Evolutionary conservation across 2,888 invertebrate genomes (phyloP), one percentile per base, ranked within the genome.

Genomic region (Eulithis testata): DNA sequence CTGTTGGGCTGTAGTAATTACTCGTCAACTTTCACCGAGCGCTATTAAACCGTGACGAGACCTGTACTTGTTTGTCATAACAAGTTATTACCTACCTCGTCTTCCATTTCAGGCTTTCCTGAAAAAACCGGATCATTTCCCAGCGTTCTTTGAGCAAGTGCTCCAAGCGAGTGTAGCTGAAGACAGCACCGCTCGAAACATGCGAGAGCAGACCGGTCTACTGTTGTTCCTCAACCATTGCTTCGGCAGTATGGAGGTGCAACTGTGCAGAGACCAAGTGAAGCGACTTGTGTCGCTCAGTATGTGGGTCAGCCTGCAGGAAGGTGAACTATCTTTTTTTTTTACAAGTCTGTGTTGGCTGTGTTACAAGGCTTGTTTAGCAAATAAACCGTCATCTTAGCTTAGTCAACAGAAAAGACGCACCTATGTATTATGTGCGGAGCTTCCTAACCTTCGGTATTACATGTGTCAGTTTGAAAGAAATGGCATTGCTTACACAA

Each of bases 171-270:
- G 97, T 75, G 86, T 99, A 5, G 94, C 95, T 40, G 95, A 95
- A 8, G 93, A 94, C 65, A 84, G 91, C 3, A 72, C 72, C 0
- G 81, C 82, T 21, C 76, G 77, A 14, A 88, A 90, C 71, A 90
- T 93, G 78, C 94, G 94, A 43, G 99, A 99, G 83, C 97, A 98
- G 86, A 98, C 97, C 0, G 95, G 97, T 0, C 86, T 99, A 55
- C 94, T 99, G 11, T 94, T 98, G 47, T 99, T 99, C 86, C 93
- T 99, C 2, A 98, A 98, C 87, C 98, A 99, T 84, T 98, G 98
- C 83, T 99, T 99, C 81, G 99, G 99, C 80, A 99, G 99, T 76
- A 97, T 99, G 96, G 99, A 99, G 93, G 97, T 99, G 60, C 97
- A 97, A 76, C 89, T 99, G 51, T 98, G 99, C 64, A 93, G 99